phyloP scores from a whole-genome alignment of 1,140 invertebrate species.

The Leptonema lineaticorne region DNA sequence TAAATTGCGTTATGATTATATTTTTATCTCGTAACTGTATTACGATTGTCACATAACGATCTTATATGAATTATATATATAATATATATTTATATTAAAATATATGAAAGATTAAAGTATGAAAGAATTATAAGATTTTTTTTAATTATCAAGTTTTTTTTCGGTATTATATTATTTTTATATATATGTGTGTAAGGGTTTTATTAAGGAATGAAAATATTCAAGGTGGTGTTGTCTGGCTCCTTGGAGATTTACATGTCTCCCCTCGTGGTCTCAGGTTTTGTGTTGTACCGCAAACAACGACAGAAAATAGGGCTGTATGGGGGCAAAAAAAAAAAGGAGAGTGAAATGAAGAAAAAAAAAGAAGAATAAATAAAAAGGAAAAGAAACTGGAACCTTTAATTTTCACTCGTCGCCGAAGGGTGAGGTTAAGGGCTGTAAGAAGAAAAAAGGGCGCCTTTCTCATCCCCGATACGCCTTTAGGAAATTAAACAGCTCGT shows the following conservation, averaged over 20 bases:
- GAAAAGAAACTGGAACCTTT: conserved; percentile 38
- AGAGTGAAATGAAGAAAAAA: conserved; percentile 16
- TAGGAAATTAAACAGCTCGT: conserved; percentile 36
- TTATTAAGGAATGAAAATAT: conserved; percentile 7
- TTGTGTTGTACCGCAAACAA: conserved; percentile 30
- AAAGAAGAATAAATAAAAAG: too few species aligned
- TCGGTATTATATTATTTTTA: too few species aligned
- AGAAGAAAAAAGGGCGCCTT: conserved; percentile 16
- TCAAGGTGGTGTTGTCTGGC: background rate
- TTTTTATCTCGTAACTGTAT: too few species aligned
- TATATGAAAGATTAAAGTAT: too few species aligned
- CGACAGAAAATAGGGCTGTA: background rate
- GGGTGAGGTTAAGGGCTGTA: too few species aligned
- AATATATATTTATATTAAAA: too few species aligned
- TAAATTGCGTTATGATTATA: too few species aligned
- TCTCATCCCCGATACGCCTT: conserved; percentile 24
- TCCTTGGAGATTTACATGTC: conserved; percentile 36
- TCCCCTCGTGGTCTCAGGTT: conserved; percentile 6
- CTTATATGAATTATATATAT: too few species aligned
- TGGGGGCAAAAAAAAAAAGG: conserved; percentile 4
- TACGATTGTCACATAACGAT: too few species aligned
- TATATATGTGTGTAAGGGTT: background rate
- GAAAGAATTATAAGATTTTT: too few species aligned
- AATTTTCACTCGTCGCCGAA: conserved; percentile 36
- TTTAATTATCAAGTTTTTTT: background rate